Base-by-base conservation (phyloP, 2,888 invertebrate species). In the Digitonthophagus gazella region DNA sequence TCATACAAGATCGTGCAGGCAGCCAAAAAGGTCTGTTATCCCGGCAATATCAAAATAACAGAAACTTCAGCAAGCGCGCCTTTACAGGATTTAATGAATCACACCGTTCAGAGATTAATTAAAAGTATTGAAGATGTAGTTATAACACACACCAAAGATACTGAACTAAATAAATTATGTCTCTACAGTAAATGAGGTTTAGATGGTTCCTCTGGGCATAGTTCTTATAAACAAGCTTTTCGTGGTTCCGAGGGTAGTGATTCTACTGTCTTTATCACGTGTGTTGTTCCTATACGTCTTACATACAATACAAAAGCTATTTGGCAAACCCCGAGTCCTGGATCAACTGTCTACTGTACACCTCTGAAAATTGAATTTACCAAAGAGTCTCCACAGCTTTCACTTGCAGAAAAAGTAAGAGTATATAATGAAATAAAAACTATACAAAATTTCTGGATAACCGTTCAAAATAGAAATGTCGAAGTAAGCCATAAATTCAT, bases 321-420 rank as follows among this genome's bases (percentile, higher is more conserved):
- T 67, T 76, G 76, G 76, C 73, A 77, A 75, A 78, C 79, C 69
- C 76, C 74, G 44, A 61, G 75, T 28, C 75, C 76, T 8, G 65
- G 73, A 44, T 77, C 76, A 18, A 76, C 77, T 4, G 69, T 74
- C 56, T 79, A 71, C 66, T 79, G 76, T 72, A 73, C 76, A 67
- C 76, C 76, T 15, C 63, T 78, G 65, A 76, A 75, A 72, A 73
- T 78, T 67, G 71, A 76, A 69, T 77, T 76, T 74, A 58, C 72
- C 19, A 76, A 77, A 69, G 77, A 79, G 67, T 71, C 74, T 65
- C 70, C 73, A 22, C 71, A 75, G 68, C 28, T 68, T 69, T 67
- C 73, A 57, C 54, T 72, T 28, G 66, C 66, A 64, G 71, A 72
- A 56, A 74, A 71, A 64, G 66, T 67, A 44, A 69, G 69, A 63